These are phyloP conservation scores for Drosophila ironensis DNA, from an alignment of 1,140 invertebrate species.

Conservation along the genomic window DNA sequence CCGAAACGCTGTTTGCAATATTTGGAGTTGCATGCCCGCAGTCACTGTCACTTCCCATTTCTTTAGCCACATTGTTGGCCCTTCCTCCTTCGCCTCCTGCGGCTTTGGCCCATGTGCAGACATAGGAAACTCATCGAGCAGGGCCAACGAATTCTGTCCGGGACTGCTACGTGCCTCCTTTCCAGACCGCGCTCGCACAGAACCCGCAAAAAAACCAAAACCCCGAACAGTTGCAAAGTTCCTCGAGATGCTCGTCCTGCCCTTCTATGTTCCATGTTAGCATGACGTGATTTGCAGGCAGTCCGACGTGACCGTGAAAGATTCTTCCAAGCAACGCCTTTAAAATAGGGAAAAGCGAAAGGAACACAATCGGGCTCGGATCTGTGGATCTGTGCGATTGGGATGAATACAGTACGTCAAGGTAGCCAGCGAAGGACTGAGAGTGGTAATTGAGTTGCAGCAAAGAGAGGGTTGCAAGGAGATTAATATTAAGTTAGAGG, in stretches of 20 bases:
- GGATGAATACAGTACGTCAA: conserved; percentile 4
- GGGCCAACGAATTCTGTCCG: conserved; percentile 58
- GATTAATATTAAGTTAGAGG: not conserved
- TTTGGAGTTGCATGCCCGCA: conserved; percentile 62
- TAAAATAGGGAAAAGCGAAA: conserved; percentile 10
- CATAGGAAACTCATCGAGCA: conserved; percentile 63
- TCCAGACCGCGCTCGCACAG: conserved; percentile 14
- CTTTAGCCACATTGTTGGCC: not conserved
- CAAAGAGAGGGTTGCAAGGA: not conserved
- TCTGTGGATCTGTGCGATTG: not conserved
- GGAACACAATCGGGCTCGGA: too few species aligned
- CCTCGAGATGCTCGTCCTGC: conserved; percentile 8
- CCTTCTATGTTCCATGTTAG: not conserved
- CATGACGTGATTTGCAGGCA: conserved; percentile 68
- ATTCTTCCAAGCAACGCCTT: conserved; percentile 26
- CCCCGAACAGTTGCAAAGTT: conserved; percentile 45
- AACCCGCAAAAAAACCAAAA: conserved; percentile 39
- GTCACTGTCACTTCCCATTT: conserved; percentile 28
- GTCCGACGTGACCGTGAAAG: conserved; percentile 72
- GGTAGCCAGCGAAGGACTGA: too few species aligned
- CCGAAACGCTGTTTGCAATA: conserved; percentile 56
- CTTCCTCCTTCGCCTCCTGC: not conserved
- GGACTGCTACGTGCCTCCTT: conserved; percentile 53
- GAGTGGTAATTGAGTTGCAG: conserved; percentile 17
- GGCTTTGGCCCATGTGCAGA: conserved; percentile 52